Base-by-base conservation (phyloP, 2,113 vertebrate genomes). In the Aleadryas rufinucha region DNA sequence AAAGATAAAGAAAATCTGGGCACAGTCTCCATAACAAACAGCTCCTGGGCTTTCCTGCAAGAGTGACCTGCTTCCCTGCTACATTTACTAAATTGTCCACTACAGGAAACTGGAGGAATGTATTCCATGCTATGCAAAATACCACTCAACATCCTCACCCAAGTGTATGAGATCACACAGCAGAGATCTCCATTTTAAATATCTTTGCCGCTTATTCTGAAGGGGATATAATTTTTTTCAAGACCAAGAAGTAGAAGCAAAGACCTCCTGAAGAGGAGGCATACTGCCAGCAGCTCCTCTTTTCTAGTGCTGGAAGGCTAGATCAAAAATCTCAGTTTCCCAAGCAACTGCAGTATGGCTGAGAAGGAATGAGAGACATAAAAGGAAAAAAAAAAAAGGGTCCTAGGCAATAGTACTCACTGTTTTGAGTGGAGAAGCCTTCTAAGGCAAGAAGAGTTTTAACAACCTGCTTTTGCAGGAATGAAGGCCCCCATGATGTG, bases 361-460 rank as follows among this genome's bases (percentile, higher is more conserved):
- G 57, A 92, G 69, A 92, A 47, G 24, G 69, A 96, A 82, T 42
- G 42, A 76, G 56, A 87, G 44, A 71, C 26, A 39, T 0, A 23
- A 8, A 11, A 10, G 5, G 1, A 2, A 1, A 7, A 18, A 3
- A 16, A 26, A 3, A 16, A 26, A 41, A 11, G 22, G 22, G 16
- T 65, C 47, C 59, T 66, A 90, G 53, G 78, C 56, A 88, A 79
- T 39, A 80, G 72, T 22, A 56, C 23, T 89, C 59, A 74, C n/a
- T 86, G 60, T 33, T 76, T 70, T 56, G 41, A 16, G 70, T 77
- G 42, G 31, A 74, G 37, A 94, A 89, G 76, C 37, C 26, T 42
- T 86, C 56, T 82, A 93, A 84, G 49, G 83, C 44, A 82, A 75
- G 47, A 66, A 76, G 60, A 63, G 69, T 65, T 91, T 92, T 76